Base-by-base conservation (phyloP, 2,797 vertebrate genomes). In the Psittacula derbiana region DNA sequence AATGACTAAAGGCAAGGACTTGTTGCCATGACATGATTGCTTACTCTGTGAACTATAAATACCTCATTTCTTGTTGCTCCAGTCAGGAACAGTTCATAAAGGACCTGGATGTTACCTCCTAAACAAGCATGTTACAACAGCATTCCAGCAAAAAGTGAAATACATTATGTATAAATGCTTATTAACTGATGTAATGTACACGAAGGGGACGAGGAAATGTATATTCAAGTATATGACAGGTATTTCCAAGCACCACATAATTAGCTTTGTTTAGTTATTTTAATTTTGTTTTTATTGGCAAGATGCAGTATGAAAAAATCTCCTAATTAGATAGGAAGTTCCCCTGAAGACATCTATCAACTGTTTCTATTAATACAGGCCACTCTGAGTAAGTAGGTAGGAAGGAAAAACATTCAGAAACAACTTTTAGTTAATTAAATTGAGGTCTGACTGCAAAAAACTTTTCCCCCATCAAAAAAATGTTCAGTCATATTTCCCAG, bases 211-310 rank as follows among this genome's bases (percentile, higher is more conserved):
- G 49, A 87, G 28, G 92, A 97, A 97, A 92, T 86, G 50, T 84
- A 95, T 86, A 69, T 90, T 76, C 93, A 91, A 31, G 58, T 88
- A 66, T 85, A 62, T 91, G 92, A 95, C 70, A 95, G 84, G 92
- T 91, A 96, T 97, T 96, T 93, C 66, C 93, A 79, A 93, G 82
- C 82, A 92, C 80, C 83, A 96, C 66, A 87, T 92, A 89, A 95
- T 96, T 96, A 96, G 91, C 73, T 97, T 95, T 97, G 93, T 97
- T 97, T 96, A 74, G 92, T 96, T 97, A 94, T 97, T 97, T 96
- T 96, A 90, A 81, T 97, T 96, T 96, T 97, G 84, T 96, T 97
- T 97, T 90, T 97, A 78, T 95, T 96, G 95, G 89, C 95, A 97
- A 93, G 71, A 83, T 95, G 73, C 91, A 95, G 82, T 73, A 96